Percentiles rank a stretch among this genome's conserved stretches.
phyloP scores from a whole-genome alignment of 2,797 vertebrate genomes.

The Sebastes hubbsi region DNA sequence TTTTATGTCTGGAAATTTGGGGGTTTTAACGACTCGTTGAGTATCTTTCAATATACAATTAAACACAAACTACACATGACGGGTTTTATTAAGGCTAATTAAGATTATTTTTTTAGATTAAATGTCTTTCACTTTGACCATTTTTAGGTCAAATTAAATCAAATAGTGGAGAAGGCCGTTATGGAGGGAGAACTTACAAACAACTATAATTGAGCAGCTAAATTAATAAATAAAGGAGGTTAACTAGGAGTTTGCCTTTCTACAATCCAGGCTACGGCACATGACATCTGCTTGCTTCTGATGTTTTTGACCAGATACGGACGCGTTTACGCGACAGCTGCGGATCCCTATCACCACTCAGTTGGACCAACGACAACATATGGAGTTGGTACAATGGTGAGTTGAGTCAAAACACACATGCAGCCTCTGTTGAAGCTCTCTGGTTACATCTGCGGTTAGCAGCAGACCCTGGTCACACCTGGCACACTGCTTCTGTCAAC shows the following conservation, averaged over 20 bases:
- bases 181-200: neutral
- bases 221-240: neutral
- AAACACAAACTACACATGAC: no score
- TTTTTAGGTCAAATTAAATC: neutral
- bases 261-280: neutral
- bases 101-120: neutral
- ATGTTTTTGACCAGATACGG: conserved; percentile 77
- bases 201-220: neutral
- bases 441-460: neutral
- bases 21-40: no score
- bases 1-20: no score
- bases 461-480: conserved; percentile 24
- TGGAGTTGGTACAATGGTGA: conserved; percentile 87
- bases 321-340: conserved; percentile 80
- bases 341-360: conserved; percentile 86
- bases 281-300: neutral
- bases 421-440: neutral
- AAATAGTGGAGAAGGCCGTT: neutral
- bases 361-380: conserved; percentile 85
- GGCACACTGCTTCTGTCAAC: conserved; percentile 45
- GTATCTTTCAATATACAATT: no score
- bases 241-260: neutral
- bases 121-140: neutral
- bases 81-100: neutral
- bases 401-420: conserved; percentile 16